Evolutionary conservation across 2,113 vertebrate species (phyloP), one percentile per base, ranked within the genome.

Genomic region (Sylvietta virens): DNA sequence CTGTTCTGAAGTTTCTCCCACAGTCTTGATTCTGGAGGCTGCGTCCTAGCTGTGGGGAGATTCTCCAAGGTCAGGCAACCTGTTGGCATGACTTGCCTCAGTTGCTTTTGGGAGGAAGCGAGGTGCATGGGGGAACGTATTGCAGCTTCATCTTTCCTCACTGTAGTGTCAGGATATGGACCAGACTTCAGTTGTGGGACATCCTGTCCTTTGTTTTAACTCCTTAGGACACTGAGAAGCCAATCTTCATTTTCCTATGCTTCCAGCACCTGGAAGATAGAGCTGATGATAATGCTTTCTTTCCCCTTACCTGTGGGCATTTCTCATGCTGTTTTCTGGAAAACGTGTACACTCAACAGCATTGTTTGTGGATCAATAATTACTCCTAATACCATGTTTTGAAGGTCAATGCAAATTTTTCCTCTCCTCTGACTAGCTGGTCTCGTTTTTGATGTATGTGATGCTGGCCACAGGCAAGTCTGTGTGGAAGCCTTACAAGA

Each of bases 341-440:
- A 86, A 91, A 92, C 1, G 2, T 0, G 3, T 28, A 37, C 31
- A 19, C 50, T 67, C 39, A 72, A 47, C 37, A 88, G 37, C 61
- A 69, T 30, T 72, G 27, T 87, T 70, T 89, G 56, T 64, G 51
- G 74, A 93, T 95, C 88, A 78, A 73, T 92, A 94, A 72, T 86
- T 89, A 71, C 60, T 81, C 37, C 42, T 79, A 66, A 66, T 84
- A 62, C 44, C 18, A 3, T n/a, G 27, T 93, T 95, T 79, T 85
- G 30, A 89, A 97, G 48, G 85, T 81, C 60, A 80, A 17, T 69
- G 80, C 51, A 78, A 69, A 39, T 72, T 66, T 81, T 64, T 81
- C 57, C 67, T 81, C 48, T 67, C 37, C 35, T 66, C 54, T 74
- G 56, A 48, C 70, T 89, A 79, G 33, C 66, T 82, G 33, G 86